Evolutionary conservation across 1,140 invertebrate species (phyloP), one percentile per base, ranked within the genome.

Genomic region (Penaeus vannamei): DNA sequence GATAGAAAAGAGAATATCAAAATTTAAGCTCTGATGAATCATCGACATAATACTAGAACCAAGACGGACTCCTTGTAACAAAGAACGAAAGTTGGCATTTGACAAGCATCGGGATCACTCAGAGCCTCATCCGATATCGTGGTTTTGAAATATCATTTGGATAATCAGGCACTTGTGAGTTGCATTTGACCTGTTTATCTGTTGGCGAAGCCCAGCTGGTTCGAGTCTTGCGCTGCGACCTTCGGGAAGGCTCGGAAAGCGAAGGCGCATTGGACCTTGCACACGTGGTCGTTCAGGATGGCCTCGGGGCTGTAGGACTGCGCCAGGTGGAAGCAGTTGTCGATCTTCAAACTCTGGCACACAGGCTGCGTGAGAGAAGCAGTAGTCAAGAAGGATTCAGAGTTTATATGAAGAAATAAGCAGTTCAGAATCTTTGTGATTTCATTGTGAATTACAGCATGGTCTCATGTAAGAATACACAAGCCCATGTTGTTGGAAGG

Each of bases 251-350:
- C 93, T 32, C 94, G 91, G 91, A 94, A 94, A 14, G 94, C 93
- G 91, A 94, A 95, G 22, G 94, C 93, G 91, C 94, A 95, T 90
- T 95, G 94, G 20, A 95, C 94, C 91, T 94, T 94, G 91, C 94
- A 95, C 0, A 94, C 94, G 84, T 94, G 93, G 90, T 95, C 94
- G 14, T 92, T 92, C 20, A 94, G 91, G 46, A 95, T 93, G n/a
- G 93, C 92, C 59, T 93, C 92, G 26, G 92, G 92, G 77, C 92
- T 92, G 91, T 93, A 94, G 2, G 92, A 92, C 26, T 92, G 90
- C 19, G 93, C 93, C 20, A 95, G 91, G 42, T 93, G 92, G 91
- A 94, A 93, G 91, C 94, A 95, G 92, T 95, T 94, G 85, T 92
- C 92, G 10, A 95, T 93, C 90, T 93, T 94, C 81, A 94, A 90